Evolutionary conservation across 1,140 invertebrate species (phyloP), one percentile per base, ranked within the genome.

Genomic region (Scaptomyza graminum): DNA sequence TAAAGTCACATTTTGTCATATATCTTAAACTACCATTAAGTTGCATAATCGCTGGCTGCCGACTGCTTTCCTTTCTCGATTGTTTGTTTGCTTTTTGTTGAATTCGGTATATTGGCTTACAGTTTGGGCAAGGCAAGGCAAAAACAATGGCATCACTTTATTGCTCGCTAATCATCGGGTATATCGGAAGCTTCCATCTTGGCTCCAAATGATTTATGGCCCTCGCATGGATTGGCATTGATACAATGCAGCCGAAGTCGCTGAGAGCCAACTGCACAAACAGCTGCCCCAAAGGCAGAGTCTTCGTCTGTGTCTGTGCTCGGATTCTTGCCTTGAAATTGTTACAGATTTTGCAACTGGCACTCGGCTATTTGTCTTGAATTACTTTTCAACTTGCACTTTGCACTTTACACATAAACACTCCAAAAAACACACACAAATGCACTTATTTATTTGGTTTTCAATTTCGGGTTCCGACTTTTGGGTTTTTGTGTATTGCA

Each of bases 391-490:
- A 22, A 67, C 64, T 72, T 72, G 54, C 62, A 66, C 62, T 66
- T 67, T 67, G 34, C 55, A 60, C 34, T 31, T n/a, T n/a, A 15
- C 25, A 31, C 34, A 49, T 34, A 47, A 41, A 41, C 28, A 59
- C 6, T 25, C 55, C 5, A 28, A 63, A n/a, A 43, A 16, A 16
- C 54, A 34, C 55, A 61, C 8, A 46, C 50, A 60, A 44, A 47
- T 68, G 70, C 70, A 73, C 64, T 73, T 73, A 73, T 73, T 73
- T 73, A 73, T 73, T 73, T 73, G 65, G 56, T 50, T 73, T 73
- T 73, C 70, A 68, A 73, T 73, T 73, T 73, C 54, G 70, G 69
- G 56, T 68, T 73, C 62, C 46, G 64, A 65, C 70, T 73, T 68
- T 68, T 62, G 64, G 57, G n/a, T n/a, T 50, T 73, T 68, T 68